Evolutionary conservation across 2,797 vertebrate species (phyloP), one percentile per base, ranked within the genome.

Genomic region (Diplodus puntazzo): DNA sequence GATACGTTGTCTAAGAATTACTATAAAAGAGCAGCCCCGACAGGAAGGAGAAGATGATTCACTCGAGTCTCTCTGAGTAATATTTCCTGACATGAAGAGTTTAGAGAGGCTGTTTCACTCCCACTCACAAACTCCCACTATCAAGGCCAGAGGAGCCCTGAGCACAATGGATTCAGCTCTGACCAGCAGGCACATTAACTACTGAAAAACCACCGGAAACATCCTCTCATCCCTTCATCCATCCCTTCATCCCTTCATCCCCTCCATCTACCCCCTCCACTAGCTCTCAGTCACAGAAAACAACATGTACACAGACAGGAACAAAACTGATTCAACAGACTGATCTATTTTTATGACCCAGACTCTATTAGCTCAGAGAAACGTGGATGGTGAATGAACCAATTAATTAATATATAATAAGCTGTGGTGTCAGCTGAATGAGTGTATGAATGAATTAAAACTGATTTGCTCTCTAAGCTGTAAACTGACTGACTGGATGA

Each of bases 21-120:
- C 6, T 27, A 5, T 5, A 9, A 16, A 21, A 23, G 27, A 21
- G 55, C 55, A 18, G 14, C 43, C 9, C 54, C 16, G 42, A 57
- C 21, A 0, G 39, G 55, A 9, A 59, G 43, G 46, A 23, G n/a
- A 57, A 12, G 45, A 49, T 5, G 69, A 60, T 27, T 52, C 48
- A 17, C 27, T 48, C 3, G 10, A 27, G 60, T 43, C 45, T 58
- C 11, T 61, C 18, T 54, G 43, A 48, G 39, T 25, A 59, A 60
- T 6, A 54, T 59, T 65, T 75, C 53, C 72, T 75, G 78, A 75
- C 23, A 21, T 52, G 75, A 11, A 21, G 30, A 73, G 55, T 39
- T 21, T 8, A 13, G 48, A 43, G 27, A 49, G 8, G 30, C 50
- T 30, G 27, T 62, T 63, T 34, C 48, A 67, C 69, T 63, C 74